A percentile compares a stretch with the other conserved stretches of the same genome.
phyloP scores from a whole-genome alignment of 2,797 vertebrate species.

The Eulemur albifrons region DNA sequence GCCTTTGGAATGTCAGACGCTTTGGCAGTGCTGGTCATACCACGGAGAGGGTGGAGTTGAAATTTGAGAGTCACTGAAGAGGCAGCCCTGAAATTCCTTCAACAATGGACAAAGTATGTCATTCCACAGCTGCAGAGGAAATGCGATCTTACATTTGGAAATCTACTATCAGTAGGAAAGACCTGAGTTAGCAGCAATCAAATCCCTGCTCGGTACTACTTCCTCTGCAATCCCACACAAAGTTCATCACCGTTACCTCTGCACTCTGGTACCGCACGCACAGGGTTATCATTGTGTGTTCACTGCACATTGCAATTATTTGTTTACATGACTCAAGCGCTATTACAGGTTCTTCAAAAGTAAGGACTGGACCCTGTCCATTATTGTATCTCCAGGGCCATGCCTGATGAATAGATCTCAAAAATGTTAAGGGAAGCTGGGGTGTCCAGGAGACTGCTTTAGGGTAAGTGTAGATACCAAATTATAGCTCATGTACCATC shows the following conservation, averaged over 20 bases:
- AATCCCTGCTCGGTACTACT: not conserved
- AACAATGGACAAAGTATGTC: not conserved
- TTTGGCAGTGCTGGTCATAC: not conserved
- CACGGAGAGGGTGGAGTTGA: not conserved
- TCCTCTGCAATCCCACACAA: not conserved
- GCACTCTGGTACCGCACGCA: not conserved
- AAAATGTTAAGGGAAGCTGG: not conserved
- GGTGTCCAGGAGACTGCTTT: not conserved
- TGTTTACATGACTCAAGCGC: conserved; percentile 25
- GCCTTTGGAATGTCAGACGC: not conserved
- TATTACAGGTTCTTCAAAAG: not conserved
- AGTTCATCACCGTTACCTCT: not conserved
- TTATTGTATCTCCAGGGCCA: not conserved
- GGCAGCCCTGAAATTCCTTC: not conserved
- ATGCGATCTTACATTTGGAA: not conserved
- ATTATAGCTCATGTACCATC: not conserved
- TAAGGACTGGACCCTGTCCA: not conserved
- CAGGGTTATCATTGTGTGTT: not conserved
- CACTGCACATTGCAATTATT: not conserved
- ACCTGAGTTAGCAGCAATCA: not conserved
- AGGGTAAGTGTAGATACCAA: not conserved
- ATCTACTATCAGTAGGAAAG: not conserved
- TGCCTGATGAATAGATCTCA: not conserved
- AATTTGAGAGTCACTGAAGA: not conserved
- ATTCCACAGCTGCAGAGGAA: conserved; percentile 18